Evolutionary conservation across 2,113 vertebrate genomes (phyloP), one percentile per base, ranked within the genome.

Genomic region (Cynocephalus volans): DNA sequence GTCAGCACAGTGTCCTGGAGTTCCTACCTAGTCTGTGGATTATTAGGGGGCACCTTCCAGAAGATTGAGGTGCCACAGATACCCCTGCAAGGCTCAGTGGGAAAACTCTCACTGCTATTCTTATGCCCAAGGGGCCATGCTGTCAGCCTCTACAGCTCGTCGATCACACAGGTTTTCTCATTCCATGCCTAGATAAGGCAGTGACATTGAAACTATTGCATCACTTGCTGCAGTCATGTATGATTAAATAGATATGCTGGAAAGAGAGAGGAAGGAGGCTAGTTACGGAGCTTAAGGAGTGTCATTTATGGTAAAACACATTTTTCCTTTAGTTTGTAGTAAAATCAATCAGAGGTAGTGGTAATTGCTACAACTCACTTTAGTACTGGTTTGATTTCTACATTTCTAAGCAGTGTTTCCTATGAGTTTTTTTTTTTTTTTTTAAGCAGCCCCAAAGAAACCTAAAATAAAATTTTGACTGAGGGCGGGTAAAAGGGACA

Each of bases 391-490:
- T 97, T 92, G 81, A 93, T 96, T 83, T 89, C 83, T 97, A 31
- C 79, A 60, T 95, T 92, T 96, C 87, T 93, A 88, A 31, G 69
- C 24, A 54, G 48, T 62, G 24, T 90, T 92, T 95, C 77, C 81
- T 62, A 88, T 77, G 60, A 28, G 10, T 15, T 60, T 52, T 8
- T 36, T 33, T 69, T 70, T 8, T 48, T 67, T 54, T 58, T 93
- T 58, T 90, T 91, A 89, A 17, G 1, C n/a, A 28, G 6, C 94
- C 97, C 93, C 95, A 95, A 76, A 98, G 88, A 98, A 98, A 97
- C 75, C 70, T 97, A 88, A 96, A 98, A 97, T 95, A 98, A 94
- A 98, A 88, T 97, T 98, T 98, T 98, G 96, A 69, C 92, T 36
- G 97, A 97, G 97, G 98, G 87, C 2, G 70, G 93, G 80, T 95